These are phyloP conservation scores for Amblyteles armatorius DNA, from an alignment of 2,888 invertebrate species.

Conservation along the genomic window DNA sequence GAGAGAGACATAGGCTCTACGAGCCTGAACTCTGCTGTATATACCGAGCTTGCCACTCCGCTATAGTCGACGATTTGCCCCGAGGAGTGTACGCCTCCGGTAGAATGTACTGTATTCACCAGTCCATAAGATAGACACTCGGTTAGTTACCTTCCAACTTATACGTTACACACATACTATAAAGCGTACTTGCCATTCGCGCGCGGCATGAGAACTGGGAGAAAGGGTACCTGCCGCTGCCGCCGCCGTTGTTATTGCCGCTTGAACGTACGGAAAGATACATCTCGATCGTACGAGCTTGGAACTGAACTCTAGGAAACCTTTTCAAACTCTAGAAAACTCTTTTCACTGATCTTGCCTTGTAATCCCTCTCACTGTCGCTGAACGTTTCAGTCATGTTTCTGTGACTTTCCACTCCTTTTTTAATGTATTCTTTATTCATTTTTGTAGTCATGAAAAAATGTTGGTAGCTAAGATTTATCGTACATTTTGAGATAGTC, in stretches of 20 bases:
- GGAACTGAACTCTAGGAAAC: conserved; percentile 60
- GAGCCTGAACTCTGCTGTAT: conserved; percentile 31
- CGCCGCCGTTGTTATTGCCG: neutral
- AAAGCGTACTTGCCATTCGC: conserved; percentile 61
- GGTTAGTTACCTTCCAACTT: conserved; percentile 71
- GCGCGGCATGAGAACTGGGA: conserved; percentile 61
- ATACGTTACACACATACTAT: conserved; percentile 56
- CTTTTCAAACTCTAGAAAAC: neutral
- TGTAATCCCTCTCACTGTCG: conserved; percentile 50
- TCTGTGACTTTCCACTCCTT: neutral
- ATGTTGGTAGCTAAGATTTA: no score
- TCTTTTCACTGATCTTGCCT: conserved; percentile 65
- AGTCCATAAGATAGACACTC: conserved; percentile 59
- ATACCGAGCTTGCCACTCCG: conserved; percentile 11
- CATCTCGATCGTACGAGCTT: conserved; percentile 37
- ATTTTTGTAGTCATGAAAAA: neutral
- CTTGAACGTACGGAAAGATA: conserved; percentile 70
- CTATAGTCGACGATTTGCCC: conserved; percentile 41
- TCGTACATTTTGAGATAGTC: no score
- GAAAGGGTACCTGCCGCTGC: conserved; percentile 70
- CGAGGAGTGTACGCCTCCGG: conserved; percentile 41
- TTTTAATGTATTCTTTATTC: neutral
- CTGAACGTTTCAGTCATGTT: neutral
- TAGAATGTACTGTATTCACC: conserved; percentile 37
- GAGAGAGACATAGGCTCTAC: conserved; percentile 19